Conservation (phyloP, 2,888 invertebrate genomes). For the Autographa gamma region DNA sequence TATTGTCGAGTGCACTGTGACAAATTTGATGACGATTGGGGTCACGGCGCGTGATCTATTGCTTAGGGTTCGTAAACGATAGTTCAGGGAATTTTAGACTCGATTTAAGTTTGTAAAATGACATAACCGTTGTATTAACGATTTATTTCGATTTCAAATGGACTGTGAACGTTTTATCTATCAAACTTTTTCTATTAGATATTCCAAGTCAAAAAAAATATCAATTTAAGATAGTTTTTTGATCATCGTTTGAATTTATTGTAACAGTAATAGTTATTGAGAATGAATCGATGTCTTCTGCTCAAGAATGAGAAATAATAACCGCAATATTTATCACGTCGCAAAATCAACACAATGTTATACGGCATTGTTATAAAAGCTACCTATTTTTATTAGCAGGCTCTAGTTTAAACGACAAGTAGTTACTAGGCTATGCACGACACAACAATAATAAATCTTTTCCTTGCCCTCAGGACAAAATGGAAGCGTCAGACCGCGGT, state of each 20-base stretch:
- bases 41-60: slow-evolving; percentile 85
- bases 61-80: slow-evolving; percentile 79
- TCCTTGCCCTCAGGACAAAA: slow-evolving; percentile 93
- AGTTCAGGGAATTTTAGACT: slow-evolving; percentile 85
- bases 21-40: slow-evolving; percentile 88
- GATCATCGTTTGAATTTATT: neutral
- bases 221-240: neutral
- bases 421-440: too few relatives aligned
- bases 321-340: too few relatives aligned
- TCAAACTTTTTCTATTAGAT: slow-evolving; percentile 32
- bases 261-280: neutral
- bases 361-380: too few relatives aligned
- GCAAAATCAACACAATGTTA: too few relatives aligned
- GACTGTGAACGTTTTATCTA: slow-evolving; percentile 53
- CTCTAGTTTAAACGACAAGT: too few relatives aligned
- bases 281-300: neutral
- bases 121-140: slow-evolving; percentile 80
- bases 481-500: slow-evolving; percentile 99
- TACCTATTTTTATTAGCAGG: too few relatives aligned
- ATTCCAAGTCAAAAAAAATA: neutral
- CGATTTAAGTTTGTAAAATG: slow-evolving; percentile 83
- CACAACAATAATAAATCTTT: neutral
- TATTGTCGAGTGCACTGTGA: slow-evolving; percentile 86
- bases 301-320: too few relatives aligned
- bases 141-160: slow-evolving; percentile 65